Evolutionary conservation across 2,113 vertebrate genomes (phyloP).

Genomic region (Trachemys scripta): DNA sequence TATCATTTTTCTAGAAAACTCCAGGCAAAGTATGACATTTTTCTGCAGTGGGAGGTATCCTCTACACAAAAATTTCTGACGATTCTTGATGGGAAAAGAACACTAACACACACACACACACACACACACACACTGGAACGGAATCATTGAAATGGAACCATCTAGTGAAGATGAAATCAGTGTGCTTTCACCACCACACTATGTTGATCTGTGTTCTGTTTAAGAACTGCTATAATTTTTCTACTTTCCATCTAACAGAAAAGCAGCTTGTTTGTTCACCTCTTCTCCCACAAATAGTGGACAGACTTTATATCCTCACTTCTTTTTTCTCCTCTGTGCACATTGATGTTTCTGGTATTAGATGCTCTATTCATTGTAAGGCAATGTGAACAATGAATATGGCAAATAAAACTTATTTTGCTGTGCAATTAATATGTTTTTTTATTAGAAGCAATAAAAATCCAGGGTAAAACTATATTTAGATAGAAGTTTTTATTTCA

Average conservation of each 20-base stretch:
- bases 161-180: neutral
- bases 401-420: neutral
- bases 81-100: neutral
- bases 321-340: neutral
- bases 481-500: constrained; percentile 18
- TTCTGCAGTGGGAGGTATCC: neutral
- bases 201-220: neutral
- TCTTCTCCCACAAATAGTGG: neutral
- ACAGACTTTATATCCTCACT: neutral
- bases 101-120: neutral
- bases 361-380: neutral
- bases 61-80: neutral
- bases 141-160: too few relatives aligned
- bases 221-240: neutral
- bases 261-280: rapidly evolving
- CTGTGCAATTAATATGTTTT: neutral
- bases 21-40: neutral
- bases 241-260: neutral
- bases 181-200: neutral
- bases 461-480: neutral
- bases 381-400: neutral
- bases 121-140: neutral
- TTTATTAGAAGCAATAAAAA: neutral
- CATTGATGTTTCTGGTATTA: neutral
- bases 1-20: constrained; percentile 16